Evolutionary conservation across 2,113 vertebrate genomes (phyloP).

Genomic region (Oostethus manadensis): DNA sequence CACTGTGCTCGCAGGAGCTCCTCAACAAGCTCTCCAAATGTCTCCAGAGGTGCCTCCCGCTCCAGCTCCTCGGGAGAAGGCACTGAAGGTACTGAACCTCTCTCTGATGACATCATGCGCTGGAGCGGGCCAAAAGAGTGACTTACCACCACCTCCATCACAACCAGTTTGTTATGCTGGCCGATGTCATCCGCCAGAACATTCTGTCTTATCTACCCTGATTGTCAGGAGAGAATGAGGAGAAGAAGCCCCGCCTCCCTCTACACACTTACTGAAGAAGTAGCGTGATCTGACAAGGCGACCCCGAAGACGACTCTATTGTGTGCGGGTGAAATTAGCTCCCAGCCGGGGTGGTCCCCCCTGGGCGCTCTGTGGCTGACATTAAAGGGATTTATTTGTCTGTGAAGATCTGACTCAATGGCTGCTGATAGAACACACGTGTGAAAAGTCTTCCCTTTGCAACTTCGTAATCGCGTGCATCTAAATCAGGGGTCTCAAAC

Average conservation of each 20-base stretch:
- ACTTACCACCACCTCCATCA: slow-evolving; percentile 44
- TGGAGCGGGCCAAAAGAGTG: slow-evolving; percentile 35
- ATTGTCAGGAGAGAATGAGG: slow-evolving; percentile 34
- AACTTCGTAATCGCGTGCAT: slow-evolving; percentile 54
- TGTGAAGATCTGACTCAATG: slow-evolving; percentile 61
- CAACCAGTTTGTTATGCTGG: slow-evolving; percentile 33
- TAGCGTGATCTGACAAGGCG: slow-evolving; percentile 51
- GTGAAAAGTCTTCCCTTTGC: slow-evolving; percentile 35
- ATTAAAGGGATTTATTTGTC: slow-evolving; percentile 62
- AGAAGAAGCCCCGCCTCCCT: slow-evolving; percentile 14
- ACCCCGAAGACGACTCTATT: slow-evolving; percentile 53
- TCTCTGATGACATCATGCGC: slow-evolving; percentile 69
- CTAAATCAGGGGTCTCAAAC: no score
- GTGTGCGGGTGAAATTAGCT: slow-evolving; percentile 71
- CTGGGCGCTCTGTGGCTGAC: slow-evolving; percentile 55
- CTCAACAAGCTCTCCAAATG: slow-evolving; percentile 34
- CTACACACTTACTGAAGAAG: slow-evolving; percentile 30
- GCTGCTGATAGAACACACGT: slow-evolving; percentile 45
- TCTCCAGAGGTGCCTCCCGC: slow-evolving; percentile 40
- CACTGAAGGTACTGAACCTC: slow-evolving; percentile 70
- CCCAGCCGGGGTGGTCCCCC: slow-evolving; percentile 70
- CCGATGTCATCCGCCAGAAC: slow-evolving; percentile 45
- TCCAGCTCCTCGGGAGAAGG: slow-evolving; percentile 49
- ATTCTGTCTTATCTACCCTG: slow-evolving; percentile 36
- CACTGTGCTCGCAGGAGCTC: slow-evolving; percentile 22